phyloP scores from a whole-genome alignment of 2,888 invertebrate species.

The Metallyticus violacea region DNA sequence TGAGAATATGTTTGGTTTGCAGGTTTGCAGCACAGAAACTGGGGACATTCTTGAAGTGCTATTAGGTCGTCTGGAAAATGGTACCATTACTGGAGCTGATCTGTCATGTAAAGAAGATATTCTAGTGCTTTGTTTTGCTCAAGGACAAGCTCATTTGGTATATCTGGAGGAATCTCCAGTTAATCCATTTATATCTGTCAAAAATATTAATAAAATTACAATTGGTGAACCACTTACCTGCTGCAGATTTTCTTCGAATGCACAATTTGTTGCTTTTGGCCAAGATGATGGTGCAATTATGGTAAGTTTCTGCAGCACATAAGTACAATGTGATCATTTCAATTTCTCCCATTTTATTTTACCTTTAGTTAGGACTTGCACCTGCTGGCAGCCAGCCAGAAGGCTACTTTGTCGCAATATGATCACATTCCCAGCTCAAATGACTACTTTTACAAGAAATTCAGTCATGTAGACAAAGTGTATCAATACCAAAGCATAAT shows the following conservation, averaged over 20 bases:
- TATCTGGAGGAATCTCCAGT: constrained; percentile 38
- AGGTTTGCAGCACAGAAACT: constrained; percentile 4
- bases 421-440: too few relatives aligned
- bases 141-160: constrained; percentile 28
- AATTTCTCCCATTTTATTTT: too few relatives aligned
- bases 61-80: background rate
- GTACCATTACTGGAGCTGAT: constrained; percentile 35
- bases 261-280: constrained; percentile 60
- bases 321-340: too few relatives aligned
- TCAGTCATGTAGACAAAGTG: too few relatives aligned
- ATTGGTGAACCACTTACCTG: constrained; percentile 32
- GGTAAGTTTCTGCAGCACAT: too few relatives aligned
- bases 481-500: too few relatives aligned
- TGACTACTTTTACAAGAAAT: too few relatives aligned
- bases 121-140: constrained; percentile 36
- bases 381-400: too few relatives aligned
- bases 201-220: constrained; percentile 27
- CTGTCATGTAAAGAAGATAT: constrained; percentile 33
- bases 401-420: too few relatives aligned
- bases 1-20: background rate
- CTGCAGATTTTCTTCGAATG: constrained; percentile 51
- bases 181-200: constrained; percentile 28
- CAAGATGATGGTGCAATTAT: constrained; percentile 59
- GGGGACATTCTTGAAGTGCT: background rate
- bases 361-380: too few relatives aligned